Evolutionary conservation across 1,140 invertebrate species (phyloP).

Genomic region (Brachionus calyciflorus): DNA sequence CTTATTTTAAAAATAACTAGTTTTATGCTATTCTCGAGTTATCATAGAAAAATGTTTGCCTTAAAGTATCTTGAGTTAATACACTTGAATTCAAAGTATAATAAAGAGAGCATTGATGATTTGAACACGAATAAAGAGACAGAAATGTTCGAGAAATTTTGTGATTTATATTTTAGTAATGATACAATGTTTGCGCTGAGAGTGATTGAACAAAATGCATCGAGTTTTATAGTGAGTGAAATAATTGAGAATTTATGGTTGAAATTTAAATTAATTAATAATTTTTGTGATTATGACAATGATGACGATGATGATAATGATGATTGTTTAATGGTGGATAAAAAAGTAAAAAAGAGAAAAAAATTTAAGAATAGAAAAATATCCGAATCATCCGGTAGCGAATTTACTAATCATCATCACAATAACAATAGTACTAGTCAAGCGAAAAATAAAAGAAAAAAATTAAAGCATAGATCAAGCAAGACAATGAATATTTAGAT

Average conservation of each 20-base stretch:
- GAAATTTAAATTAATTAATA: slow-evolving; percentile 23
- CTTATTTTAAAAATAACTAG: not conserved
- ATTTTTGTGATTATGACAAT: too few species aligned
- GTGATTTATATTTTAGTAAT: slow-evolving; percentile 30
- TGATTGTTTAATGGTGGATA: too few species aligned
- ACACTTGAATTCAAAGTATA: slow-evolving; percentile 15
- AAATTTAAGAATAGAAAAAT: not conserved
- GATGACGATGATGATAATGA: too few species aligned
- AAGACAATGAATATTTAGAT: not conserved
- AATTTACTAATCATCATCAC: not conserved
- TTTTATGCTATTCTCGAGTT: not conserved
- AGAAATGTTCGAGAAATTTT: slow-evolving; percentile 27
- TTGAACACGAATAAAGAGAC: slow-evolving; percentile 1
- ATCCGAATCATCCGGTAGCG: slow-evolving; percentile 24
- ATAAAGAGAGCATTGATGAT: not conserved
- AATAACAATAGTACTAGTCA: too few species aligned
- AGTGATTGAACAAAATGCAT: slow-evolving; percentile 37
- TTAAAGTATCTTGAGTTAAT: slow-evolving; percentile 35
- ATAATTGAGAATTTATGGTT: slow-evolving; percentile 34
- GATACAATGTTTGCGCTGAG: slow-evolving; percentile 36
- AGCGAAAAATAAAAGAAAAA: not conserved
- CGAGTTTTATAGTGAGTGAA: slow-evolving; percentile 12
- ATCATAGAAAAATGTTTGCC: not conserved
- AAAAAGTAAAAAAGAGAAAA: not conserved
- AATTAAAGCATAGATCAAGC: not conserved